Conservation (phyloP, 2,888 invertebrate genomes). For the Xestoiulus laeticollis region DNA sequence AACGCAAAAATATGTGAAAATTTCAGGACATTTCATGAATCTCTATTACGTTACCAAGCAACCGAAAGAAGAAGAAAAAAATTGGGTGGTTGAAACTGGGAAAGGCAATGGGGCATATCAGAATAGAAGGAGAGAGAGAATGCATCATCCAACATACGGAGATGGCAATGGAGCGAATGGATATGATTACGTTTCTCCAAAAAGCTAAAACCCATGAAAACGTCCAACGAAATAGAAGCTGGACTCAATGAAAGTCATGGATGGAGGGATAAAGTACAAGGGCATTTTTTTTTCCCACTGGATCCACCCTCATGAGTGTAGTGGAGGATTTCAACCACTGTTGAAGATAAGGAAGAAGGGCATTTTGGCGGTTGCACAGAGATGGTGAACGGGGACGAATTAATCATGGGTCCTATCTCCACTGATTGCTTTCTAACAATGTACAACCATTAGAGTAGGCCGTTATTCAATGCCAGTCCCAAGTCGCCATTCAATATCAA, state of each 20-base stretch:
- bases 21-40: background rate
- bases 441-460: slow-evolving; percentile 3
- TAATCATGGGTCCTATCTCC: slow-evolving; percentile 23
- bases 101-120: background rate
- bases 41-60: background rate
- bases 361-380: background rate
- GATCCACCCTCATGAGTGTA: background rate
- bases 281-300: background rate
- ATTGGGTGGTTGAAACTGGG: background rate
- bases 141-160: background rate
- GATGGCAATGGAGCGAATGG: background rate
- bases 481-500: slow-evolving; percentile 9
- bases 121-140: background rate
- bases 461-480: slow-evolving; percentile 6
- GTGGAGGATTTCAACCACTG: slow-evolving; percentile 13
- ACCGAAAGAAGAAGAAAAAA: too few species aligned
- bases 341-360: slow-evolving; percentile 16
- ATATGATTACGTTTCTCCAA: background rate
- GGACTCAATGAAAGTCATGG: slow-evolving; percentile 1
- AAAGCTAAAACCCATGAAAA: background rate
- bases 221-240: background rate
- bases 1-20: background rate
- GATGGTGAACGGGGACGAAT: background rate
- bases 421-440: slow-evolving; percentile 30
- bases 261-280: background rate